These are phyloP conservation scores for Cheilosia vulpina DNA, from an alignment of 2,888 invertebrate species.

Conservation along the genomic window DNA sequence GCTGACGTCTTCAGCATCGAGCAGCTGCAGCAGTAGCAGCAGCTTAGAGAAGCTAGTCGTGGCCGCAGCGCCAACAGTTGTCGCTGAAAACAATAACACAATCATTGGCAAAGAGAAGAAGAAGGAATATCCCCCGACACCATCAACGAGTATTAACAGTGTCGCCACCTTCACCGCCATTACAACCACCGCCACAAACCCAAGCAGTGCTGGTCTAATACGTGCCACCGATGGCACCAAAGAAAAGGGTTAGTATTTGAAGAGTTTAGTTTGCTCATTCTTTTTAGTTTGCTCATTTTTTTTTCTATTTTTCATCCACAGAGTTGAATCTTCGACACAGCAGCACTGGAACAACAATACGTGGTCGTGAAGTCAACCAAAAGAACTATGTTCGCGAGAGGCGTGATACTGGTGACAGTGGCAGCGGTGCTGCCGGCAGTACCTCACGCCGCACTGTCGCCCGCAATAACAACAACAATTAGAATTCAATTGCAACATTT, in stretches of 20 bases:
- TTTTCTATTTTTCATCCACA: conserved; percentile 1
- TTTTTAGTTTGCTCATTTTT: neutral
- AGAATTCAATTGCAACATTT: conserved; percentile 74
- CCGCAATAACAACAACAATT: conserved; percentile 78
- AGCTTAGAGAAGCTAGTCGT: conserved; percentile 49
- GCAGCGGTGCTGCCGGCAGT: conserved; percentile 77
- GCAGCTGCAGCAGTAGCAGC: conserved; percentile 45
- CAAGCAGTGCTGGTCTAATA: conserved; percentile 52
- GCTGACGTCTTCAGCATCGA: conserved; percentile 52
- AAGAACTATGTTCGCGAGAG: conserved; percentile 78
- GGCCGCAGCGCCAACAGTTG: conserved; percentile 42
- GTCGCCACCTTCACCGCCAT: neutral
- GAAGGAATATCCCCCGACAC: conserved; percentile 73
- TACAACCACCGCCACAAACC: conserved; percentile 44
- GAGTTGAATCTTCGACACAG: conserved; percentile 61
- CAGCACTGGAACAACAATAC: conserved; percentile 63
- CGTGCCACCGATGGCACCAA: conserved; percentile 79
- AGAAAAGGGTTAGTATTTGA: conserved; percentile 80
- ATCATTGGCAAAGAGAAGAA: conserved; percentile 73
- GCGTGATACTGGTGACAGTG: conserved; percentile 79
- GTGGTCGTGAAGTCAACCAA: conserved; percentile 75
- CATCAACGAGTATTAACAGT: conserved; percentile 53
- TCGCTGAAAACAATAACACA: conserved; percentile 61
- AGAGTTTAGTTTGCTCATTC: neutral
- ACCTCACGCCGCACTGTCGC: conserved; percentile 80